A percentile compares a stretch with the other conserved stretches of the same genome.
phyloP scores from a whole-genome alignment of 2,113 vertebrate species.

The Protobothrops flavoviridis region DNA sequence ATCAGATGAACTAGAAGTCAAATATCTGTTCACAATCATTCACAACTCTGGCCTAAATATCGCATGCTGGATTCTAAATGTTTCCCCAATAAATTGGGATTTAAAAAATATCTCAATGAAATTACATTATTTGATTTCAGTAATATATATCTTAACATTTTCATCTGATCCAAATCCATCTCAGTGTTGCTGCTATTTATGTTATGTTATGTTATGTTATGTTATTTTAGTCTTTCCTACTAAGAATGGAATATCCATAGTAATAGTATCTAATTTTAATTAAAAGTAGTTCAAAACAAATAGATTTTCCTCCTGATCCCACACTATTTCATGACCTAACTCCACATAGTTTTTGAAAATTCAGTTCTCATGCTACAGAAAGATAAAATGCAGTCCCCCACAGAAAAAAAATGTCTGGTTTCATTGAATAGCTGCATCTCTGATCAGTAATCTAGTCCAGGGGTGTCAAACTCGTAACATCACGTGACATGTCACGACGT shows the following conservation, averaged over 20 bases:
- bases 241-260: background rate
- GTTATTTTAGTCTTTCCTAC: background rate
- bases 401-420: background rate
- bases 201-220: too few relatives aligned
- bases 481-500: too few relatives aligned
- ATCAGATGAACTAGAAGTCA: background rate
- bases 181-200: background rate
- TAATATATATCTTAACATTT: background rate
- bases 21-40: background rate
- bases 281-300: background rate
- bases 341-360: background rate
- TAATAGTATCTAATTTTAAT: background rate
- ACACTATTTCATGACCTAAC: background rate
- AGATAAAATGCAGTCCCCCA: background rate
- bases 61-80: background rate
- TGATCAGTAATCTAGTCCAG: background rate
- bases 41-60: background rate
- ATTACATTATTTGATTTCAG: background rate
- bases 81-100: background rate
- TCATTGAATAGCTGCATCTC: background rate
- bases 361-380: background rate
- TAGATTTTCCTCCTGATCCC: background rate
- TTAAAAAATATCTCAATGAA: background rate
- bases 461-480: too few relatives aligned
- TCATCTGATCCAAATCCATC: background rate